Conservation (phyloP, 1,140 invertebrate species). For the Drosophila pseudoananassae region DNA sequence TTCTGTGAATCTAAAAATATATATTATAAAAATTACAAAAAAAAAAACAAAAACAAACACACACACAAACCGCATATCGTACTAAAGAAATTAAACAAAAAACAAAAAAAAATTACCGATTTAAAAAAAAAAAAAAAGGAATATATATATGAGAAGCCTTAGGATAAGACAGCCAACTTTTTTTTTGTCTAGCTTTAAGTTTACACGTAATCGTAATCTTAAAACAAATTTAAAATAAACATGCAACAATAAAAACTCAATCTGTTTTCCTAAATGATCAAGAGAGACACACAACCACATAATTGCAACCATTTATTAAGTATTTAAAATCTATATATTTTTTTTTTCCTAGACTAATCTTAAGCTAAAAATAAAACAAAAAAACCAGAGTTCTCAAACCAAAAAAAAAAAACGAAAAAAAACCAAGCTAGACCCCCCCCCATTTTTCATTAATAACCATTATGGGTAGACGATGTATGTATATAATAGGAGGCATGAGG, state of each 20-base stretch:
- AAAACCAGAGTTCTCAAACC: conserved; percentile 31
- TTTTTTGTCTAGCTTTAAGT: conserved; percentile 73
- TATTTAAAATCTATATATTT: conserved; percentile 26
- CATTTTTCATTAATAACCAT: conserved; percentile 38
- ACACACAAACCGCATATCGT: conserved; percentile 52
- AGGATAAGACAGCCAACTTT: conserved; percentile 70
- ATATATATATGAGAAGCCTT: conserved; percentile 23
- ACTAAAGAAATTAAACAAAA: conserved; percentile 48
- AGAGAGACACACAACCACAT: conserved; percentile 17
- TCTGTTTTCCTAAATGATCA: conserved; percentile 43
- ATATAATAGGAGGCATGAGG: no score
- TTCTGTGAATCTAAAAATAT: conserved; percentile 60
- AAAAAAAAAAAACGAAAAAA: no score
- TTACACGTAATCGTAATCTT: conserved; percentile 54
- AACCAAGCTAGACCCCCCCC: conserved; percentile 12
- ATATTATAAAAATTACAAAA: no score
- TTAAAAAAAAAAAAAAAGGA: conserved; percentile 8
- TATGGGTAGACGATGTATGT: no score
- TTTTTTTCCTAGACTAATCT: conserved; percentile 55
- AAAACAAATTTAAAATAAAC: conserved; percentile 44
- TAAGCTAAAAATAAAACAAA: conserved; percentile 23
- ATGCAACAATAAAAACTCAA: conserved; percentile 29
- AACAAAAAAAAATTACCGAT: conserved; percentile 7
- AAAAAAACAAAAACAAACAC: not conserved
- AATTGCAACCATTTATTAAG: conserved; percentile 49